Evolutionary conservation across 2,888 invertebrate genomes (phyloP).

Genomic region (Fragum sueziense): DNA sequence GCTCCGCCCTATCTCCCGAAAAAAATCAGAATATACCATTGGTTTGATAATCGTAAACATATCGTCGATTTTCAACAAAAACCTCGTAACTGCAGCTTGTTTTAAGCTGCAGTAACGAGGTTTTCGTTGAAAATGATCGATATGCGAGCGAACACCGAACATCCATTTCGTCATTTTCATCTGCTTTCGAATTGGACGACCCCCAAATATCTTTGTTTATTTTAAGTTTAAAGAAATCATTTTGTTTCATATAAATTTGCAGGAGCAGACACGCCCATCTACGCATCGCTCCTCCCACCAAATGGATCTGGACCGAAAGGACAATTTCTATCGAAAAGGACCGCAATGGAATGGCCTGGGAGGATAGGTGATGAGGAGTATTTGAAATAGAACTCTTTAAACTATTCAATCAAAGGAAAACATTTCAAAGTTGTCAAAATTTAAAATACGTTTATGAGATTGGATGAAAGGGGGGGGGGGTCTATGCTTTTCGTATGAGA

Average conservation of each 20-base stretch:
- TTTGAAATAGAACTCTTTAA: background rate
- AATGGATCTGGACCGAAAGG: conserved; percentile 21
- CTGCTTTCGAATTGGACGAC: background rate
- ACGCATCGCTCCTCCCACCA: conserved; percentile 66
- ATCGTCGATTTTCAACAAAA: too few species aligned
- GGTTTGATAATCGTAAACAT: background rate
- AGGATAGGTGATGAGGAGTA: background rate
- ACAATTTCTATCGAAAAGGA: background rate
- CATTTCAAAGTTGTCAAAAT: too few species aligned
- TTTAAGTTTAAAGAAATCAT: background rate
- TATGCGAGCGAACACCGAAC: background rate
- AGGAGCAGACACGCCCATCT: conserved; percentile 71
- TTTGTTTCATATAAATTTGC: conserved; percentile 18
- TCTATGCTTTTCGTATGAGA: too few species aligned
- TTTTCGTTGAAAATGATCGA: too few species aligned
- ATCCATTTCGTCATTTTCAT: background rate
- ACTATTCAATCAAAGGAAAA: too few species aligned
- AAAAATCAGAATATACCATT: too few species aligned
- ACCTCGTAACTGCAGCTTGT: too few species aligned
- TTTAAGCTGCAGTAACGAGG: too few species aligned
- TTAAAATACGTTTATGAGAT: too few species aligned
- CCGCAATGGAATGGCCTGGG: background rate
- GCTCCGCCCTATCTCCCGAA: too few species aligned
- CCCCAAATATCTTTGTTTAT: background rate
- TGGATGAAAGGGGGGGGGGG: too few species aligned